Base-by-base conservation (phyloP, 2,888 invertebrate genomes). In the Vandiemenella viatica region DNA sequence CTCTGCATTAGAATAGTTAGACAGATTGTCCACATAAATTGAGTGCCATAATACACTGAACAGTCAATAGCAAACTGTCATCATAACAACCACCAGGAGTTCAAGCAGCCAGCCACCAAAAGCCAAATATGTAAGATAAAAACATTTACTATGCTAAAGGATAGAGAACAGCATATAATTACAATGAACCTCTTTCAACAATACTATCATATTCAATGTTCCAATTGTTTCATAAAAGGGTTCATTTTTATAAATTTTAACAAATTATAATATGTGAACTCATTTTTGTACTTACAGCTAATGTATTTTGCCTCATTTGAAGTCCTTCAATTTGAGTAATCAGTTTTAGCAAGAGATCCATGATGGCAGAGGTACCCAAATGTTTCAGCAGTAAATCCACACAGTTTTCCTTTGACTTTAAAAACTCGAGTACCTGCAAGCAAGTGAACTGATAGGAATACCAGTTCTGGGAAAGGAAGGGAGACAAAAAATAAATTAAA, bases 351-450 rank as follows among this genome's bases (percentile, higher is more conserved):
- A 91, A 79, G 60, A 91, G 77, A 76, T 96, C 93, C 75, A 91
- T 90, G 62, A 95, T 85, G 59, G 93, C 92, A 19, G 93, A 93
- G 44, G 92, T 93, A 61, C 87, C 83, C 63, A 95, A 77, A 72
- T 96, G 93, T 61, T 82, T 80, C 63, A 93, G 73, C 64, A 95
- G 75, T 65, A 84, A 78, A 57, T 85, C 80, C 65, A 95, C 77
- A 74, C 92, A 91, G 69, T 84, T 83, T 59, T 83, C 80, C 65
- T 84, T 81, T 53, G 80, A 77, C 69, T 89, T 87, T 65, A 95
- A 77, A 74, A 89, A 92, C 68, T 91, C 89, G 71, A 93, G 75
- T 64, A 92, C 85, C 72, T 91, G 83, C 64, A 89, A 80, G 71
- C 87, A 88, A 68, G 85, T 85, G 67, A 87, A 82, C 75, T 90